Base-by-base conservation (phyloP, 2,113 vertebrate species). In the Toxotes jaculatrix region DNA sequence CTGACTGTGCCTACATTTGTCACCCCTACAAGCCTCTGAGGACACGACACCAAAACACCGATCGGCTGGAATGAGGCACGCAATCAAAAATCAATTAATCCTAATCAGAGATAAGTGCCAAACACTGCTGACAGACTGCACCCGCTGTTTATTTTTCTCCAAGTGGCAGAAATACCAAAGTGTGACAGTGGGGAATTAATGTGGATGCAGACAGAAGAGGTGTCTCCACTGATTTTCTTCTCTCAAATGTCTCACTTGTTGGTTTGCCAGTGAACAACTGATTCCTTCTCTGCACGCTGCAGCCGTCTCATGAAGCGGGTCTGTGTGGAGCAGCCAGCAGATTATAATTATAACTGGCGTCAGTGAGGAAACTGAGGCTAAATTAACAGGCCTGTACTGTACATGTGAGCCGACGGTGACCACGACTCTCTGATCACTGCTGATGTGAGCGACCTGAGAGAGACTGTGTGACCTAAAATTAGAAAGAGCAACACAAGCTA, bases 21-120 rank as follows among this genome's bases (percentile, higher is more conserved):
- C 87, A 79, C 60, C 80, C 69, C 76, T 76, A 56, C 62, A 31
- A 60, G 32, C 74, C 81, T 77, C 81, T 43, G 61, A 79, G 84
- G 90, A 90, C 87, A 69, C 75, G 9, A 84, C 73, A 82, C 64
- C 83, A 83, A 84, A 90, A 91, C 87, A 88, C 63, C 0, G 65
- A 87, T 87, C 61, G n/a, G 51, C 72, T 67, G 80, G 71, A 92
- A 88, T 13, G 64, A 80, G 65, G 11, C 53, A 9, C 16, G 84
- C 80, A 94, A 95, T 94, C 93, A 95, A 94, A 92, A 73, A 83
- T 43, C 85, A 75, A 93, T 95, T 91, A 77, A 94, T 95, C 93
- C 90, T 90, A 91, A 95, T 94, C 93, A 94, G 90, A 71, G 86
- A 43, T 59, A 49, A 82, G 82, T 51, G 78, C 75, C 82, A 84